A percentile compares a stretch with the other conserved stretches of the same genome.
phyloP scores from a whole-genome alignment of 2,113 vertebrate genomes.

The Petaurus breviceps region DNA sequence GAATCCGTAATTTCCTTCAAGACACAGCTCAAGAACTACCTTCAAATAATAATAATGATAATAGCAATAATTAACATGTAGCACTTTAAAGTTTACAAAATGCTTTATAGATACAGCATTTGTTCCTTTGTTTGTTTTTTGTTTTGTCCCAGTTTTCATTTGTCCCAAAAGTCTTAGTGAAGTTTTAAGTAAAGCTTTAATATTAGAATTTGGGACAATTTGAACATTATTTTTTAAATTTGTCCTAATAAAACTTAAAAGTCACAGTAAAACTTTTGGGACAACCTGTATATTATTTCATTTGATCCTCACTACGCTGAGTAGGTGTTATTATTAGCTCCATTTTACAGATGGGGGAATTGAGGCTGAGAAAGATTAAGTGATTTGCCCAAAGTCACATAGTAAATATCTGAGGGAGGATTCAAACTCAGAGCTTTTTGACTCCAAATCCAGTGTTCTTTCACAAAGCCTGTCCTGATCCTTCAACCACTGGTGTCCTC shows the following conservation, averaged over 20 bases:
- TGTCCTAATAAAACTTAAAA: background rate
- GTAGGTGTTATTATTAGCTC: background rate
- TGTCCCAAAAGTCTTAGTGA: background rate
- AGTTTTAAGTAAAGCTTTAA: background rate
- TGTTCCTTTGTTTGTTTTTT: too few species aligned
- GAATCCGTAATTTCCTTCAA: too few species aligned
- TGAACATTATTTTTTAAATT: background rate
- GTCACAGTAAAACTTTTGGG: background rate
- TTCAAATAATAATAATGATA: too few species aligned
- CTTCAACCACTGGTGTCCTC: background rate
- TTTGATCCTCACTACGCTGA: background rate
- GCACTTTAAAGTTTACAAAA: too few species aligned
- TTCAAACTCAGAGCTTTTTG: background rate
- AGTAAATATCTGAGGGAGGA: background rate
- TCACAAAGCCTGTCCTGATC: background rate
- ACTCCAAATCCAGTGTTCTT: background rate
- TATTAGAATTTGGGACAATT: background rate
- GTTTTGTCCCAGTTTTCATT: background rate
- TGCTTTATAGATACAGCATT: too few species aligned
- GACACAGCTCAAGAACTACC: too few species aligned
- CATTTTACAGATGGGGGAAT: background rate
- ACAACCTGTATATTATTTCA: background rate
- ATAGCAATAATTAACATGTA: too few species aligned
- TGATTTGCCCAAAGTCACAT: background rate
- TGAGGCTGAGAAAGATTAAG: background rate